Evolutionary conservation across 2,797 vertebrate species (phyloP), one percentile per base, ranked within the genome.

Genomic region (Anas acuta): DNA sequence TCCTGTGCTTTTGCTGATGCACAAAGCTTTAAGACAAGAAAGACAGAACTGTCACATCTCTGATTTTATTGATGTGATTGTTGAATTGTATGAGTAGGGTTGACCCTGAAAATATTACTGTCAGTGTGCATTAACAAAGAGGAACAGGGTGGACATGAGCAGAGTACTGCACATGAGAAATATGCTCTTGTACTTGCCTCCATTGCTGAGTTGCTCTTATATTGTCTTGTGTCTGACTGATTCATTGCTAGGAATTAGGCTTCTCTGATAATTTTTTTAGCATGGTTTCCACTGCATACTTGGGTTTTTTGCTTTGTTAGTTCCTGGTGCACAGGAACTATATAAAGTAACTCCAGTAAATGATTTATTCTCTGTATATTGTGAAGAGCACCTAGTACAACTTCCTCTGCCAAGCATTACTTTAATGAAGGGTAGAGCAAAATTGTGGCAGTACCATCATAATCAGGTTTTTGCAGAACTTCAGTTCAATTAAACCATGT

Each of bases 271-370:
- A 7, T 43, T 49, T 41, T 39, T 43, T 13, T 39, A 43, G 15
- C 1, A 17, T 0, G 0, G 51, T 77, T 87, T 88, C 22, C 60
- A 80, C n/a, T 2, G 1, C 33, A 47, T 81, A 41, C 6, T 35
- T 69, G 25, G 3, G 4, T 49, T 41, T 79, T 41, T 25, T 37
- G 5, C 18, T 65, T 82, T 66, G 6, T 73, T 69, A 28, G 14
- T 77, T 58, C 4, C 25, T 66, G 8, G 16, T 61, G 74, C 14
- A 51, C 60, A 39, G 51, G 11, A 11, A 21, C 25, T 2, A 26
- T 74, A 2, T 71, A 8, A 71, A 65, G 4, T 61, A 64, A 25
- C 13, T 87, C 37, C 13, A n/a, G 30, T 77, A 54, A 54, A 51
- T 61, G 9, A 23, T 75, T 91, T 90, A 23, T 84, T 76, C 18